These are phyloP conservation scores for Meandrina meandrites DNA, from an alignment of 92 coral and sea anemone genomes.

Conservation along the genomic window DNA sequence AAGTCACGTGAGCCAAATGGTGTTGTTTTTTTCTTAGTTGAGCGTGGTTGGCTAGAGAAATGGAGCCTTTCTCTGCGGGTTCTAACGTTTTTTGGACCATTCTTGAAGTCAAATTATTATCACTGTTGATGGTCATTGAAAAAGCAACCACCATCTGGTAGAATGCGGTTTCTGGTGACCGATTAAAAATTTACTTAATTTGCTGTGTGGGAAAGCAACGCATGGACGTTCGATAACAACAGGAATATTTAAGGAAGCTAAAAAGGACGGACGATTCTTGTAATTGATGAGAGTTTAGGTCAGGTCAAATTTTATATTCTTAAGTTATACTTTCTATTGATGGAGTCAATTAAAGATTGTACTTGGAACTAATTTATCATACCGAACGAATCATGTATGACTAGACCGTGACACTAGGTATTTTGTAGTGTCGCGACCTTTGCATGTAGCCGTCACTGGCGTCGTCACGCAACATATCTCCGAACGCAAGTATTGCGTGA, in stretches of 20 bases:
- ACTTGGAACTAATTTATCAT: too few species aligned
- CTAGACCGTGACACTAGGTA: too few species aligned
- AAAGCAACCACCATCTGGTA: too few species aligned
- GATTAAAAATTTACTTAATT: background rate
- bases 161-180: background rate
- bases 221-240: background rate
- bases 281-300: background rate
- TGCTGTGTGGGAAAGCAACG: background rate
- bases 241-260: background rate
- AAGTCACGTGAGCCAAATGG: background rate
- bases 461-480: too few species aligned
- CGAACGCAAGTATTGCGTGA: background rate
- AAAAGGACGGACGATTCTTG: background rate
- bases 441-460: too few species aligned
- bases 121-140: too few species aligned
- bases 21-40: background rate
- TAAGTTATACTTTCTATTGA: background rate
- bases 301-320: background rate
- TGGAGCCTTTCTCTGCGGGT: background rate
- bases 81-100: background rate
- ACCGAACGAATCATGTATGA: too few species aligned
- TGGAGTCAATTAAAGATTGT: too few species aligned
- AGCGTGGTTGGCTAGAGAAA: background rate
- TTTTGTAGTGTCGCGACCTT: too few species aligned
- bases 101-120: too few species aligned